Conservation (phyloP, 1,140 invertebrate genomes). For the Drosophila pectinifera region DNA sequence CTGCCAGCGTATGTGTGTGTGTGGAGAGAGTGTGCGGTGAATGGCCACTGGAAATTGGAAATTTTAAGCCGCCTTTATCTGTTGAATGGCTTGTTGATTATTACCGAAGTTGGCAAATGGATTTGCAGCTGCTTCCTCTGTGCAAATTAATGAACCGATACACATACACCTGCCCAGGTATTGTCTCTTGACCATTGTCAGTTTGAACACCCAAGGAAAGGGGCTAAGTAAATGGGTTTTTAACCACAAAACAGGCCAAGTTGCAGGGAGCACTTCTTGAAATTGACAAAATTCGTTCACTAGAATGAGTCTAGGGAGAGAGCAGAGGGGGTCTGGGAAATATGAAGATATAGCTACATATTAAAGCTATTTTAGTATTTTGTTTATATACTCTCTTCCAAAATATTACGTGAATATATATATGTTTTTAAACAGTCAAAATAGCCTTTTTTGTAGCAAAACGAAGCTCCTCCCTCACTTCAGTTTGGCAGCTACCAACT, state of each 20-base stretch:
- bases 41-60: slow-evolving; percentile 62
- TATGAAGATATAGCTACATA: not conserved
- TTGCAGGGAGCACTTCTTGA: not conserved
- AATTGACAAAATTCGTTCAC: slow-evolving; percentile 3
- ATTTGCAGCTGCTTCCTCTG: slow-evolving; percentile 36
- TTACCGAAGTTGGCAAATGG: slow-evolving; percentile 38
- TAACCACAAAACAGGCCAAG: not conserved
- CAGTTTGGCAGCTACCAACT: not conserved
- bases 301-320: too few species aligned
- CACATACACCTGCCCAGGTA: slow-evolving; percentile 4
- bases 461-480: not conserved
- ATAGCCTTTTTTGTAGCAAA: not conserved
- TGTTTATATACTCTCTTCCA: not conserved
- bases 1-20: not conserved
- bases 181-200: slow-evolving; percentile 1
- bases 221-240: not conserved
- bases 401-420: not conserved
- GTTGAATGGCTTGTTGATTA: slow-evolving; percentile 68
- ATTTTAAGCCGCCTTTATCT: slow-evolving; percentile 56
- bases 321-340: too few species aligned
- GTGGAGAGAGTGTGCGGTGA: slow-evolving; percentile 11
- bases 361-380: too few species aligned
- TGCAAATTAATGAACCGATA: slow-evolving; percentile 43
- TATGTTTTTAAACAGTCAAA: too few species aligned
- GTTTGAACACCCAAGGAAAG: not conserved